A percentile compares a stretch with the other conserved stretches of the same genome.
Evolutionary conservation across 2,113 vertebrate genomes (phyloP).

Genomic region (Pongo abelii): DNA sequence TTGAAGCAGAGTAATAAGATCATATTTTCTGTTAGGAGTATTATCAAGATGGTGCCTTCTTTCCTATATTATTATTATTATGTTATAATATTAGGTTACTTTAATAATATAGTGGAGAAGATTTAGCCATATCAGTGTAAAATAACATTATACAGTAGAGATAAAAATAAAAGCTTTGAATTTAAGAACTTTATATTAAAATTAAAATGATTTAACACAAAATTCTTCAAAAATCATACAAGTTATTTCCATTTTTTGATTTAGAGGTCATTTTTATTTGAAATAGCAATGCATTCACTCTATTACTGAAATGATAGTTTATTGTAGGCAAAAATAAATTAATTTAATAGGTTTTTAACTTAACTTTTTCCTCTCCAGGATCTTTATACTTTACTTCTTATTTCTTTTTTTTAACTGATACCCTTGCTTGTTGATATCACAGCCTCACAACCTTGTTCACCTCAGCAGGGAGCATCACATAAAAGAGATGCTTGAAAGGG

Average conservation of each 20-base stretch:
- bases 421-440: constrained; percentile 42
- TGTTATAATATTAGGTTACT: neutral
- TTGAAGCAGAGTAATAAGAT: neutral
- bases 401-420: neutral
- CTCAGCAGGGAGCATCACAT: constrained; percentile 68
- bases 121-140: neutral
- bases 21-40: neutral
- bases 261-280: neutral
- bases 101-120: constrained; percentile 39
- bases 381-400: neutral
- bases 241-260: neutral
- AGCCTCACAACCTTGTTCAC: constrained; percentile 53
- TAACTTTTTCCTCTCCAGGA: neutral
- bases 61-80: neutral
- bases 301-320: neutral
- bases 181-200: neutral
- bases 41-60: neutral
- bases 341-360: neutral
- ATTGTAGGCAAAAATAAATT: neutral
- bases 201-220: constrained; percentile 11
- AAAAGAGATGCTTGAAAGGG: constrained; percentile 77
- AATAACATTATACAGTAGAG: neutral
- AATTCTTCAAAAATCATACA: neutral
- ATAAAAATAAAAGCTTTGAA: neutral
- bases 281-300: neutral